Evolutionary conservation across 2,888 invertebrate genomes (phyloP).

Genomic region (Ganaspis brasiliensis): DNA sequence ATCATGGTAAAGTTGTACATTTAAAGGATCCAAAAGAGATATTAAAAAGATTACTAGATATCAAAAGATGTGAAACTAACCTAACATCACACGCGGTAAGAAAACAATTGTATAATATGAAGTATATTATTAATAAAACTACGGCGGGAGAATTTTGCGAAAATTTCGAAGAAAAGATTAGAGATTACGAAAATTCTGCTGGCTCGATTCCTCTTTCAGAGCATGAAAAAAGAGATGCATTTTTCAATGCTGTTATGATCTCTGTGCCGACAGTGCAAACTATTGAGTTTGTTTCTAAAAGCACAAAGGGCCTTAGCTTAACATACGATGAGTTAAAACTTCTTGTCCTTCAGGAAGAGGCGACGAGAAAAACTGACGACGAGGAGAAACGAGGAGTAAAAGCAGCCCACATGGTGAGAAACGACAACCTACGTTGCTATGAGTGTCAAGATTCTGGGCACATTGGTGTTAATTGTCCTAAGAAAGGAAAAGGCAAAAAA

Average conservation of each 20-base stretch:
- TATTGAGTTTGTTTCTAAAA: neutral
- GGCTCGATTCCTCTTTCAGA: slow-evolving; percentile 52
- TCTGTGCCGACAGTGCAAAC: slow-evolving; percentile 36
- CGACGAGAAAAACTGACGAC: neutral
- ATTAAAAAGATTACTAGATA: slow-evolving; percentile 54
- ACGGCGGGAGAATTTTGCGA: slow-evolving; percentile 54
- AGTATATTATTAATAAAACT: slow-evolving; percentile 53
- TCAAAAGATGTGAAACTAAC: slow-evolving; percentile 58
- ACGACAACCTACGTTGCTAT: neutral
- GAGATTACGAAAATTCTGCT: slow-evolving; percentile 55
- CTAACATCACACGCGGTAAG: slow-evolving; percentile 52
- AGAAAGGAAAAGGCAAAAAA: neutral
- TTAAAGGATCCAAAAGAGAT: slow-evolving; percentile 58
- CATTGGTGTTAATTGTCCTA: neutral
- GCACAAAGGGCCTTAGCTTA: neutral
- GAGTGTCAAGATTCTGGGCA: neutral
- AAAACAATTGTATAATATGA: slow-evolving; percentile 55
- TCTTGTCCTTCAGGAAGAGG: neutral
- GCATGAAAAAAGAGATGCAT: slow-evolving; percentile 57
- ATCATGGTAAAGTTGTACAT: slow-evolving; percentile 56
- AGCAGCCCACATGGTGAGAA: neutral
- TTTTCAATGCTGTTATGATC: slow-evolving; percentile 37
- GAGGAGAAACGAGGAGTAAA: neutral
- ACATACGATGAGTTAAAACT: slow-evolving; percentile 24
- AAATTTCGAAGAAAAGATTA: slow-evolving; percentile 38